phyloP scores from a whole-genome alignment of 2,888 invertebrate species.

The Yponomeuta cagnagella region DNA sequence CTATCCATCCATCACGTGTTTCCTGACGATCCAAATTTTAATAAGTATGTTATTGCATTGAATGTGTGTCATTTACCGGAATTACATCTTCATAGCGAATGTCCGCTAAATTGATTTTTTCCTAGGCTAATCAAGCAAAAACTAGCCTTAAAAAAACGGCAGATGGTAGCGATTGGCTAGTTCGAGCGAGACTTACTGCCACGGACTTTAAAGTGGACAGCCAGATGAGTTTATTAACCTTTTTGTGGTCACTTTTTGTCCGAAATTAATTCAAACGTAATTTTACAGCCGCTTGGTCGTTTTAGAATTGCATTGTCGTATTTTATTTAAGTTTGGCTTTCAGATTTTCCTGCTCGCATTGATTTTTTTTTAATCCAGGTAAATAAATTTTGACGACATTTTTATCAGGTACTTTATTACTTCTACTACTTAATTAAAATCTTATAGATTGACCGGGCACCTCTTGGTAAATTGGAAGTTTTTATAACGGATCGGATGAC shows the following conservation, averaged over 20 bases:
- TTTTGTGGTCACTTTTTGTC: background rate
- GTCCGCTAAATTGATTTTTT: slow-evolving; percentile 5
- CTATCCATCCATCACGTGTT: no score
- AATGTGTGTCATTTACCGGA: background rate
- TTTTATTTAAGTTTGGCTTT: background rate
- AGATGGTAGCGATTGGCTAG: background rate
- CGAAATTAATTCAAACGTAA: background rate
- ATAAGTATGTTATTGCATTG: background rate
- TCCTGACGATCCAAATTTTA: no score
- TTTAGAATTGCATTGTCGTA: background rate
- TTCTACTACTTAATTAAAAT: no score
- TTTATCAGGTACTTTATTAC: no score
- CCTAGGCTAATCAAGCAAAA: slow-evolving; percentile 1
- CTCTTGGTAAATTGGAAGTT: no score
- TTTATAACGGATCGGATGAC: no score
- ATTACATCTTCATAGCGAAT: slow-evolving; percentile 6
- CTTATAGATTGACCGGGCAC: no score
- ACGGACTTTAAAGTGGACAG: background rate
- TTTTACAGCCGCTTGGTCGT: background rate
- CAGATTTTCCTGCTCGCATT: no score
- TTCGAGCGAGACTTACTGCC: background rate
- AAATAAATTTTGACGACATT: no score
- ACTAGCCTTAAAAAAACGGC: background rate
- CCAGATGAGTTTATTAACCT: slow-evolving; percentile 48
- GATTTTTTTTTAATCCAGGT: no score